Evolutionary conservation across 2,888 invertebrate species (phyloP).

Genomic region (Caenorhabditis panamensis): DNA sequence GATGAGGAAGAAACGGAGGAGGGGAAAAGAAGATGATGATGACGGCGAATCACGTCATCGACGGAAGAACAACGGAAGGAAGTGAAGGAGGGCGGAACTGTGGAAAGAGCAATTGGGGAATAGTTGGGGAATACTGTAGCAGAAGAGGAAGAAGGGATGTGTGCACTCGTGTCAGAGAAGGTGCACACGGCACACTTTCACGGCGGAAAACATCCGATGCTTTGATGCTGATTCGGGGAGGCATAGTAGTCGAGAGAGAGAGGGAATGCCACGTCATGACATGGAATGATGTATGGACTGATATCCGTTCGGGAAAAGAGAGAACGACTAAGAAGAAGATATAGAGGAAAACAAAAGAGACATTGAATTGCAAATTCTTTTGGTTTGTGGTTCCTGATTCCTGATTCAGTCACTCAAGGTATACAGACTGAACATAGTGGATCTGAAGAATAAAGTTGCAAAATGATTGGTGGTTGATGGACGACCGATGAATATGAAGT

Average conservation of each 20-base stretch:
- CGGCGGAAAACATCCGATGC: not conserved
- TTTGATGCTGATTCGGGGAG: constrained; percentile 6
- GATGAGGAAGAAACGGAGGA: constrained; percentile 12
- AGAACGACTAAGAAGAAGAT: not conserved
- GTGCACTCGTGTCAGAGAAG: not conserved
- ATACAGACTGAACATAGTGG: too few species aligned
- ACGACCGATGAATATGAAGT: not conserved
- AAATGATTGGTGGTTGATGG: not conserved
- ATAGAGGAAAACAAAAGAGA: not conserved
- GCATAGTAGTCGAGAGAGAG: not conserved
- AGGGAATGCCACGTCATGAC: constrained; percentile 3
- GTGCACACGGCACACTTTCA: not conserved
- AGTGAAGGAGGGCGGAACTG: constrained; percentile 11
- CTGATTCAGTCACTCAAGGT: not conserved
- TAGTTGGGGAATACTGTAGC: not conserved
- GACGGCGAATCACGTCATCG: constrained; percentile 46
- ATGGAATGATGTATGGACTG: not conserved
- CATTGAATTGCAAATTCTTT: constrained; percentile 11
- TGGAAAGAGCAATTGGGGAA: not conserved
- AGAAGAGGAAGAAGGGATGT: not conserved
- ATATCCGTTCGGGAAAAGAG: not conserved
- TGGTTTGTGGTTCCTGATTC: too few species aligned
- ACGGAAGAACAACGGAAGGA: constrained; percentile 28
- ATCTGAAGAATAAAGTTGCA: not conserved
- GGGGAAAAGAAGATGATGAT: constrained; percentile 31